Evolutionary conservation across 2,888 invertebrate genomes (phyloP).

Genomic region (Lepetodrilus schrolli): DNA sequence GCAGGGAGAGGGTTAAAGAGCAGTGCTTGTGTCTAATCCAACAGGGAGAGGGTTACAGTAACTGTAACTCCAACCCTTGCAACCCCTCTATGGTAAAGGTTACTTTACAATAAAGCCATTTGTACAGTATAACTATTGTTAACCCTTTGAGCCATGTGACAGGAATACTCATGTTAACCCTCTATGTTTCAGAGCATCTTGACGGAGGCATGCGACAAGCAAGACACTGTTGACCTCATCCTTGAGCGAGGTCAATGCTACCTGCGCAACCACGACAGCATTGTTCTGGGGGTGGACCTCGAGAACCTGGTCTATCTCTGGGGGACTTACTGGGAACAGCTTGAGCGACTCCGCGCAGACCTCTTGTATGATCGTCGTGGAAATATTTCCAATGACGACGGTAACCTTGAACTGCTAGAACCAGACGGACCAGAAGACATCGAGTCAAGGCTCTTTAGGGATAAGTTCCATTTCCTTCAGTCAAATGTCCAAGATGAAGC

Average conservation of each 20-base stretch:
- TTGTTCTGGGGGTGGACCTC: conserved; percentile 40
- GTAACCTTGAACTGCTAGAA: no score
- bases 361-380: background rate
- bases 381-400: no score
- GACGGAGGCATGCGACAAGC: conserved; percentile 37
- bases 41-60: no score
- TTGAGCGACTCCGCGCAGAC: conserved; percentile 14
- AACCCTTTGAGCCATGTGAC: no score
- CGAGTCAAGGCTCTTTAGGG: background rate
- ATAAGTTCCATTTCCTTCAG: background rate
- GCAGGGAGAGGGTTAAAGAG: no score
- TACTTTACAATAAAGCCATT: no score
- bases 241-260: conserved; percentile 36
- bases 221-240: conserved; percentile 38
- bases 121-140: no score
- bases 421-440: background rate
- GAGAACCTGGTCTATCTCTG: conserved; percentile 42
- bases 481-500: background rate
- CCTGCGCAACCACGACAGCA: conserved; percentile 35
- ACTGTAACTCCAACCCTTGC: no score
- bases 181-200: conserved; percentile 38
- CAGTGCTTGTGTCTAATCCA: no score
- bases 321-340: conserved; percentile 33
- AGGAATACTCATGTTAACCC: background rate
- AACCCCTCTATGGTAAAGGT: no score